These are phyloP conservation scores for Oreochromis aureus DNA, from an alignment of 2,113 vertebrate species.

Conservation along the genomic window DNA sequence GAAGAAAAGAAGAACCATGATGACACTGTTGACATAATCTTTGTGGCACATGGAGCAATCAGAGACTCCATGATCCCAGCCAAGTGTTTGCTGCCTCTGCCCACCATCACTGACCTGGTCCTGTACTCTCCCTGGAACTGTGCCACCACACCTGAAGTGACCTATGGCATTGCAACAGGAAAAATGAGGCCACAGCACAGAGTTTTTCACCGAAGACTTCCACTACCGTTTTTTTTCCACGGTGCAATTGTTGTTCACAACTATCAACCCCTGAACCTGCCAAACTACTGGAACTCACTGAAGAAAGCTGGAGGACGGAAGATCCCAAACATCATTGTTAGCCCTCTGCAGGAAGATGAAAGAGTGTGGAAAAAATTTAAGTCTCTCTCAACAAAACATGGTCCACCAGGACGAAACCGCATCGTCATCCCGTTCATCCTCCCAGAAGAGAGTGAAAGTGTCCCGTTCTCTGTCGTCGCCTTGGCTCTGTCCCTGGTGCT, in stretches of 20 bases:
- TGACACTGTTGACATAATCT: not conserved
- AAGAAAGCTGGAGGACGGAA: rapidly evolving
- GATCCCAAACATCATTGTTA: not conserved
- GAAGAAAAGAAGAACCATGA: rapidly evolving
- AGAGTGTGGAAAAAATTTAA: rapidly evolving
- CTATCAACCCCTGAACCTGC: rapidly evolving
- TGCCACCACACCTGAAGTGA: rapidly evolving
- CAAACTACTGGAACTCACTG: not conserved
- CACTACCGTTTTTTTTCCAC: too few species aligned
- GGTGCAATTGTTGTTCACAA: too few species aligned
- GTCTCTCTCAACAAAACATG: rapidly evolving
- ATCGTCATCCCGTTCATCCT: not conserved
- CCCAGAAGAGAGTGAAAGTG: rapidly evolving
- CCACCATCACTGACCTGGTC: not conserved
- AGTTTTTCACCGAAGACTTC: not conserved
- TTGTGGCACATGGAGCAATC: not conserved
- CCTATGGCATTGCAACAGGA: not conserved
- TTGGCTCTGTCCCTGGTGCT: not conserved
- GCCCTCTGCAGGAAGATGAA: rapidly evolving
- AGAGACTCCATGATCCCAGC: not conserved
- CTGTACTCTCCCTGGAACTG: constrained; percentile 17
- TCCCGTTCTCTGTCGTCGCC: rapidly evolving
- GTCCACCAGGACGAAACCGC: not conserved
- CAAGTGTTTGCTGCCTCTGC: not conserved
- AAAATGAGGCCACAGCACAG: not conserved